Base-by-base conservation (phyloP, 2,113 vertebrate genomes). In the Scophthalmus maximus region DNA sequence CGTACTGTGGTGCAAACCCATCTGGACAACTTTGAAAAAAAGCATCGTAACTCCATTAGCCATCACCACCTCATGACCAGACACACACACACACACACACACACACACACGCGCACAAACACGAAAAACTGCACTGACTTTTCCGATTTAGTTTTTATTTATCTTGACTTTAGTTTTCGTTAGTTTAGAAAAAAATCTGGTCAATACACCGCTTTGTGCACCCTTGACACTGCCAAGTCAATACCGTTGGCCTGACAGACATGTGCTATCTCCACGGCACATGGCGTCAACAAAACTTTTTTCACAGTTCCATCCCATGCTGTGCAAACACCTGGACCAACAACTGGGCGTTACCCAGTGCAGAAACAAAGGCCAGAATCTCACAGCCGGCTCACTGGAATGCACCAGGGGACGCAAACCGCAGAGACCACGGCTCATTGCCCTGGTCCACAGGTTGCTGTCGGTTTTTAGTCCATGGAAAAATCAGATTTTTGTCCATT, bases 1-100 rank as follows among this genome's bases (percentile, higher is more conserved):
- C 8, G 0, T 32, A n/a, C 62, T 57, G 36, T 15, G 59, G 55
- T 73, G 27, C 26, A 51, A 52, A 77, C 12, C 73, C 68, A 63
- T 72, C 65, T 71, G 73, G 59, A 20, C 29, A 22, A 10, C 55
- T 66, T 52, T 59, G 38, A 76, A 69, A 44, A n/a, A 18, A 40
- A 40, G 1, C 4, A 58, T 38, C 14, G 3, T 40, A 44, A 79
- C 30, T 20, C 1, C 30, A 42, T 60, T 32, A 34, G 42, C 20
- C n/a, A 52, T 64, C 29, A 42, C 26, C 32, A 47, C 1, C 6
- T 62, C 10, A 57, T 59, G 66, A 52, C 56, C 73, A 75, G 75
- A 79, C 62, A 67, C 62, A 47, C 32, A 67, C 47, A 63, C 38
- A 64, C 51, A 57, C 50, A 56, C 55, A 27, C 44, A 25, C n/a